These are phyloP conservation scores for Tilapia sparmanii DNA, from an alignment of 2,113 vertebrate species.

Conservation along the genomic window DNA sequence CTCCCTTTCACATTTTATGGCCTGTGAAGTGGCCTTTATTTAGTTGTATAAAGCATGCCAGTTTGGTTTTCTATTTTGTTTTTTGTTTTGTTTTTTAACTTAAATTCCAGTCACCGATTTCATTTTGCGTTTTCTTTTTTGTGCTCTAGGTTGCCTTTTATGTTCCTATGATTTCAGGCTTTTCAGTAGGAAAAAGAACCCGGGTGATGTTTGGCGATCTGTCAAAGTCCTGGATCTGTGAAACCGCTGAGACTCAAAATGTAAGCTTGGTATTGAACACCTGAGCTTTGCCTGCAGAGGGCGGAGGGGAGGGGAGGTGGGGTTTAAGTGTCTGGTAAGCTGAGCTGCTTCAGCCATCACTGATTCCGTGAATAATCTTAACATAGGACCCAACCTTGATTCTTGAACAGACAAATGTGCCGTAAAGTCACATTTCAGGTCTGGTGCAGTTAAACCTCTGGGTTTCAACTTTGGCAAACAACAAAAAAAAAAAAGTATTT, in stretches of 20 bases:
- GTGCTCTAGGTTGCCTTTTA: constrained; percentile 2
- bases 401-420: not conserved
- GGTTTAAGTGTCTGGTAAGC: not conserved
- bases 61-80: not conserved
- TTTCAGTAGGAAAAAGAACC: not conserved
- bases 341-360: not conserved
- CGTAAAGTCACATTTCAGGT: not conserved
- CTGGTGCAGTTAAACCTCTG: not conserved
- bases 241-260: not conserved
- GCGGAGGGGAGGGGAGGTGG: not conserved
- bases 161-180: not conserved
- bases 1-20: not conserved
- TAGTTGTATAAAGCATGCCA: constrained; percentile 35
- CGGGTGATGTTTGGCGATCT: not conserved
- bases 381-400: constrained; percentile 3
- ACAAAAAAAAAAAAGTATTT: not conserved
- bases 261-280: not conserved
- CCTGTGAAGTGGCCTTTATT: constrained; percentile 6
- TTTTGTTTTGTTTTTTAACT: not conserved
- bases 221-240: not conserved
- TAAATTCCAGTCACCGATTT: constrained; percentile 34
- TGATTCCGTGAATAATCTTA: not conserved
- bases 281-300: not conserved
- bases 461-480: not conserved
- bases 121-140: not conserved